A percentile compares a stretch with the other conserved stretches of the same genome.
Conservation (phyloP, 92 coral and sea anemone genomes). For the Pocillopora meandrina region DNA sequence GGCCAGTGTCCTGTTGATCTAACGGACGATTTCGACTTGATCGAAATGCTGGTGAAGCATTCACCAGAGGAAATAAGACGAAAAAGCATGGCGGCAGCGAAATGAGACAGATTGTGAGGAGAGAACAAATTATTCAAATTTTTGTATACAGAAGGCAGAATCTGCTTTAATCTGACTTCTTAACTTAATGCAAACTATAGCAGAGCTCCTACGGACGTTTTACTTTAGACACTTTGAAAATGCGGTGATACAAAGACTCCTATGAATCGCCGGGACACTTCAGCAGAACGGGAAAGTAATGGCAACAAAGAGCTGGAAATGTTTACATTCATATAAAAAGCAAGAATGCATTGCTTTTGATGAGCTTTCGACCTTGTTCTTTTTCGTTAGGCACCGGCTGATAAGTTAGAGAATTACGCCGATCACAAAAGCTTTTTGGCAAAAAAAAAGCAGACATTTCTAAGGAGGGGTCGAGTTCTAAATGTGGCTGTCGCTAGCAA, state of each 20-base stretch:
- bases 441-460: background rate
- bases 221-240: background rate
- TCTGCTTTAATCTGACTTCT: background rate
- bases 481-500: background rate
- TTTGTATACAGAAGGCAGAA: background rate
- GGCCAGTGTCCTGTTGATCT: slow-evolving; percentile 88
- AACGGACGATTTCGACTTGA: slow-evolving; percentile 94
- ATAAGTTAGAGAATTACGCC: too few species aligned
- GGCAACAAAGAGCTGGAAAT: background rate
- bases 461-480: background rate
- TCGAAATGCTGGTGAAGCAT: slow-evolving; percentile 81
- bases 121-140: slow-evolving; percentile 11
- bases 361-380: background rate
- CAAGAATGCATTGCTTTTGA: background rate
- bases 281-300: background rate
- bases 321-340: background rate
- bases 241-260: background rate
- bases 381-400: background rate
- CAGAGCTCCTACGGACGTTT: background rate
- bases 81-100: slow-evolving; percentile 57
- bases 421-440: background rate
- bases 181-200: background rate
- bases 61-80: slow-evolving; percentile 75
- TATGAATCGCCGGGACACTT: background rate
- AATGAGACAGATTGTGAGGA: slow-evolving; percentile 8